These are phyloP conservation scores for Cynocephalus volans DNA, from an alignment of 2,113 vertebrate species.

Conservation along the genomic window DNA sequence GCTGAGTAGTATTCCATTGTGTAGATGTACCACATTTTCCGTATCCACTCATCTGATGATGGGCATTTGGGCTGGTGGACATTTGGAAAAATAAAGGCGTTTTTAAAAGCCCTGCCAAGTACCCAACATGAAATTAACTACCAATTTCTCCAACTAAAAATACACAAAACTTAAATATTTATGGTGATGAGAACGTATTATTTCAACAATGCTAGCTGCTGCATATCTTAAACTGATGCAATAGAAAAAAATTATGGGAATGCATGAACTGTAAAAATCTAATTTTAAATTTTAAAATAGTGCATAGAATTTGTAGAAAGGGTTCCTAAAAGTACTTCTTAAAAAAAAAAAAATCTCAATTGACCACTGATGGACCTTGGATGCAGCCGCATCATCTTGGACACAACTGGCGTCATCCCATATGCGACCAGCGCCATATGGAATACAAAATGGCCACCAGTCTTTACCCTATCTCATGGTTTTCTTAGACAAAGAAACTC, in stretches of 20 bases:
- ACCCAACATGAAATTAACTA: conserved; percentile 55
- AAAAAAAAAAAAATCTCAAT: conserved; percentile 25
- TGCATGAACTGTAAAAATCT: not conserved
- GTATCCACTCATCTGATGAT: no score
- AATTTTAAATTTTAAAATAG: conserved; percentile 47
- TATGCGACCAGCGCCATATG: no score
- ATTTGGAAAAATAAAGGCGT: conserved; percentile 56
- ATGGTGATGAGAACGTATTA: not conserved
- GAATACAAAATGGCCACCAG: no score
- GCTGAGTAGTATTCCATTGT: no score
- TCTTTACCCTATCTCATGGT: no score
- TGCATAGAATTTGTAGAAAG: not conserved
- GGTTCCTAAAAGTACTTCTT: conserved; percentile 16
- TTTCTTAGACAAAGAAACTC: no score
- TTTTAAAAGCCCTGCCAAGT: conserved; percentile 58
- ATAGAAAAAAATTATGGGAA: conserved; percentile 29
- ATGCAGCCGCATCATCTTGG: no score
- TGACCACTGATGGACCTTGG: not conserved
- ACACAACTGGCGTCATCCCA: no score
- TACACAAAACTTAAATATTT: not conserved
- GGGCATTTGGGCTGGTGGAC: no score
- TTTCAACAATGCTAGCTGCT: conserved; percentile 23
- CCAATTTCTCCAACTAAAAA: conserved; percentile 33
- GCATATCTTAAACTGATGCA: not conserved
- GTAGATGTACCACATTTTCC: no score